Conservation (phyloP, 2,797 vertebrate genomes). For the Acipenser oxyrinchus region DNA sequence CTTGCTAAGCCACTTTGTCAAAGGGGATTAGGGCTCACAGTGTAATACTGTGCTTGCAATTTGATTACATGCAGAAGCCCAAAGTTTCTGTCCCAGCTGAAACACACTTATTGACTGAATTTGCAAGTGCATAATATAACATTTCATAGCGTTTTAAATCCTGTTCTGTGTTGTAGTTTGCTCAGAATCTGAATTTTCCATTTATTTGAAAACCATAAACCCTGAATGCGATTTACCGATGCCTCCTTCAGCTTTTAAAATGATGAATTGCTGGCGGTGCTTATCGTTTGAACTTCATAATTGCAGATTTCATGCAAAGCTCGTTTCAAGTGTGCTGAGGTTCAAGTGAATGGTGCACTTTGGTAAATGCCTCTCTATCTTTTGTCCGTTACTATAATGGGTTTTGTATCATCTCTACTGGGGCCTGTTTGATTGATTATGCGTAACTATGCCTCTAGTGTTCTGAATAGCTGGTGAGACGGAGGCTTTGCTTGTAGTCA, state of each 20-base stretch:
- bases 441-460: background rate
- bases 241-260: no score
- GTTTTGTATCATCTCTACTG: background rate
- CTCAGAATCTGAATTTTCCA: no score
- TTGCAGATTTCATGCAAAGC: background rate
- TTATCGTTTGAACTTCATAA: background rate
- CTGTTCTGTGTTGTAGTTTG: no score
- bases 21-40: slow-evolving; percentile 64
- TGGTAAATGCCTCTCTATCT: background rate
- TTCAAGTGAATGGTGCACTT: background rate
- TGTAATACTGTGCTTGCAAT: slow-evolving; percentile 49
- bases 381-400: background rate
- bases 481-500: background rate
- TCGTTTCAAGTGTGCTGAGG: background rate
- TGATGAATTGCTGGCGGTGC: no score
- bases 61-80: slow-evolving; percentile 51
- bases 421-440: background rate
- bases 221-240: no score
- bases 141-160: no score
- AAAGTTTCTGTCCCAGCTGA: slow-evolving; percentile 32
- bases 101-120: background rate
- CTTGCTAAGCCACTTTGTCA: slow-evolving; percentile 68
- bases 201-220: no score
- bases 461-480: background rate
- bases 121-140: no score